Evolutionary conservation across 2,113 vertebrate species (phyloP), one percentile per base, ranked within the genome.

Genomic region (Prietella phreatophila): DNA sequence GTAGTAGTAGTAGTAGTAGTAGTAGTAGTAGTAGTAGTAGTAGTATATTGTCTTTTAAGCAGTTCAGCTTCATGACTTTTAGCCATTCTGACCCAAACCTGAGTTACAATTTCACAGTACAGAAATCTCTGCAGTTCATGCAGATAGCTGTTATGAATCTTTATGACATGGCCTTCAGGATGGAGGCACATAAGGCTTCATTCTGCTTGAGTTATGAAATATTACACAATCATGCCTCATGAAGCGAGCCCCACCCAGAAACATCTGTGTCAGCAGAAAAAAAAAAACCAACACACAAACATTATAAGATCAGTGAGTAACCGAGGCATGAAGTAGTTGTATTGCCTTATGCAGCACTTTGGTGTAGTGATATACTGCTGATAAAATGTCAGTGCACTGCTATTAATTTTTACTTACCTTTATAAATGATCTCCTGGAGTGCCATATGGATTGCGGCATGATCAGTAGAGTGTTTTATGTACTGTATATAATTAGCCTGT

Each of bases 111-210:
- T 25, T 47, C 27, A 30, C 15, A 47, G n/a, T 65, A 20, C 58
- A 60, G 61, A 85, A 33, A 87, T 65, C 36, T 56, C 73, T 75
- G 79, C 47, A 76, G 65, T 60, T 73, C 78, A 27, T 67, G 42
- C 55, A 53, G 85, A 76, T 80, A 17, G 75, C 33, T 75, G 58
- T 89, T 50, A 89, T 60, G 60, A 60, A 82, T 82, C 30, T 79
- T 85, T 25, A 65, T 75, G 13, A 63, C 47, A 75, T 61, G 63
- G 50, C 36, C 27, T 22, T 8, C 60, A 55, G 79, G 69, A 71
- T 55, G 19, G 14, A 86, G 71, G 71, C 86, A 90, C 85, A 75
- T 71, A 27, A 27, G 63, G 88, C 83, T 83, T 9, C 75, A 89
- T 82, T 82, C 80, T 76, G 42, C 2, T 42, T 17, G 85, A 90